Evolutionary conservation across 2,113 vertebrate species (phyloP).

Genomic region (Hystrix cristata): DNA sequence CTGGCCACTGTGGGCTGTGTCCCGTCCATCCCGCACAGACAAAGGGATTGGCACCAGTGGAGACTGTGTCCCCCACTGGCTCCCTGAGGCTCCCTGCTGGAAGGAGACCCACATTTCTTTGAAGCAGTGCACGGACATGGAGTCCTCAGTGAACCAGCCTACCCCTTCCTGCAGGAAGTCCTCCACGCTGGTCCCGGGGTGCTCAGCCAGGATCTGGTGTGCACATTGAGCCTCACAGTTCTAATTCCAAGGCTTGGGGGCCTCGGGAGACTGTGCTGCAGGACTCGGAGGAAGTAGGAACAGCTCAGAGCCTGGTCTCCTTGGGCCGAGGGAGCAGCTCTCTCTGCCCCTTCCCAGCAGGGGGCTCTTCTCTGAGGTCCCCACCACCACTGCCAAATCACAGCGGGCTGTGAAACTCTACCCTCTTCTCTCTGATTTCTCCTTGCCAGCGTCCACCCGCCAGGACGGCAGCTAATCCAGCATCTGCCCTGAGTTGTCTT

Average conservation of each 20-base stretch:
- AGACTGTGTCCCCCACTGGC: fast-evolving
- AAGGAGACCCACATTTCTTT: not conserved
- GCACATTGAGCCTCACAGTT: not conserved
- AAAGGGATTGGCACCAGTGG: not conserved
- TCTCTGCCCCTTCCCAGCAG: not conserved
- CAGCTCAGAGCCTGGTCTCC: not conserved
- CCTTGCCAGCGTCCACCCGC: not conserved
- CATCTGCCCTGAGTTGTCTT: not conserved
- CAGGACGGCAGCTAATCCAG: not conserved
- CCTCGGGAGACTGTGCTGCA: not conserved
- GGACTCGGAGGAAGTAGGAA: not conserved
- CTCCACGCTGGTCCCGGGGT: not conserved
- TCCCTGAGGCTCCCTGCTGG: not conserved
- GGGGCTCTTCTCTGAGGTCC: not conserved
- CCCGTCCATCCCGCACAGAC: not conserved
- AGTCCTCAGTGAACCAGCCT: not conserved
- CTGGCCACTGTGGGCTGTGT: not conserved
- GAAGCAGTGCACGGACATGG: not conserved
- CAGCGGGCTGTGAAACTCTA: not conserved
- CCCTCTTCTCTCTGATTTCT: constrained; percentile 26
- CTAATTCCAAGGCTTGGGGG: not conserved
- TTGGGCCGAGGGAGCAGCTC: not conserved
- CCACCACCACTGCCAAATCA: not conserved
- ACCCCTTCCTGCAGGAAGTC: not conserved
- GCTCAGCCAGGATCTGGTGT: not conserved